Evolutionary conservation across 2,888 invertebrate species (phyloP), one percentile per base, ranked within the genome.

Genomic region (Leucozona laternaria): DNA sequence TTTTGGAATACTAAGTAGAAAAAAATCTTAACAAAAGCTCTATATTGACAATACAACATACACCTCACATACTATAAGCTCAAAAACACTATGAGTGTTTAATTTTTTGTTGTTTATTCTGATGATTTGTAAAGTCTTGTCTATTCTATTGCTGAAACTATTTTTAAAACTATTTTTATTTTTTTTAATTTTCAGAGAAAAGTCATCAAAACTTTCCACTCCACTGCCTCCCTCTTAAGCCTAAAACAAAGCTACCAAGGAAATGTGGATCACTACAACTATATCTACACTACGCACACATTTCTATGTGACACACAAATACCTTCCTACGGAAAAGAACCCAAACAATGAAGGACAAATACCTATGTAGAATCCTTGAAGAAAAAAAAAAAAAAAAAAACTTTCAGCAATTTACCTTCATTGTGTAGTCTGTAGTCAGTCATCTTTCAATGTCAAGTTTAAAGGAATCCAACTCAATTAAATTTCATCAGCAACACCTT

Each of bases 381-480:
- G n/a, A n/a, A 53, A 25, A 48, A 62, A 64, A 70, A 28, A 37
- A 37, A 37, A 31, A 7, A 31, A 8, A 37, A 60, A 60, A 70
- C 66, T 55, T 79, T 62, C 50, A 53, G 77, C 53, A 10, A 64
- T 71, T 77, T 68, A 43, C 66, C 20, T 43, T 73, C 50, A 20
- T 50, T 79, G 64, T 64, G 17, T 25, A 17, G 64, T n/a, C n/a
- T n/a, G 31, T 31, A 31, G 31, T 31, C 31, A 31, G 31, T 64
- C 62, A 43, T 48, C 55, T 22, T 83, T 70, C 75, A 79, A 79
- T 75, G 73, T 75, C 79, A 83, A 75, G 75, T 83, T 73, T 62
- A 79, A 43, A 15, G 75, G 40, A 83, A 75, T 79, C 71, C 70
- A 75, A 75, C 62, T 79, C 79, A 79, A 83, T 83, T 79, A 71